Conservation (phyloP, 1,140 invertebrate genomes). For the Drosophila cardini region DNA sequence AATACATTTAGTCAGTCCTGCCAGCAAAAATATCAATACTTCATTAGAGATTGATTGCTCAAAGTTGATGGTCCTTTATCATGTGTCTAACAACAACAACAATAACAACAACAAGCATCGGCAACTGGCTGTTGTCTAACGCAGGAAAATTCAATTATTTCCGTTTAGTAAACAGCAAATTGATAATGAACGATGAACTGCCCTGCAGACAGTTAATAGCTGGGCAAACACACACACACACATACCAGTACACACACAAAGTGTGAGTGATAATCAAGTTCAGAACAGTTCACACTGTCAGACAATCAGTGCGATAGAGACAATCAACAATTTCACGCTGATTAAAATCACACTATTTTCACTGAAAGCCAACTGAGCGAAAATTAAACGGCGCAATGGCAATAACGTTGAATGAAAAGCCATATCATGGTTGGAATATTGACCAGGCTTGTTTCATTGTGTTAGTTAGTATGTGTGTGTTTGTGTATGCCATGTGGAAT, state of each 20-base stretch:
- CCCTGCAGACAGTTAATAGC: neutral
- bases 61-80: neutral
- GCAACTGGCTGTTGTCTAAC: neutral
- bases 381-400: slow-evolving; percentile 56
- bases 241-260: no score
- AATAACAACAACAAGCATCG: neutral
- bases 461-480: neutral
- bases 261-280: slow-evolving; percentile 58
- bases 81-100: neutral
- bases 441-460: neutral
- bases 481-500: neutral
- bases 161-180: slow-evolving; percentile 39
- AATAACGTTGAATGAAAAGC: slow-evolving; percentile 17
- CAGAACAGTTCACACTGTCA: slow-evolving; percentile 22
- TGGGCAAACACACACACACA: neutral
- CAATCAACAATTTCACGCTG: slow-evolving; percentile 68
- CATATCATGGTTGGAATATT: neutral
- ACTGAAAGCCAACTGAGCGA: slow-evolving; percentile 38
- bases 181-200: slow-evolving; percentile 31
- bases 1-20: neutral
- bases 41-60: slow-evolving; percentile 13
- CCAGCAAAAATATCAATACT: neutral
- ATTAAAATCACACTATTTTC: slow-evolving; percentile 71
- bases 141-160: slow-evolving; percentile 25
- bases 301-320: slow-evolving; percentile 3